A percentile compares a stretch with the other conserved stretches of the same genome.
These are phyloP conservation scores for Latrodectus elegans DNA, from an alignment of 2,888 invertebrate genomes.

Conservation along the genomic window DNA sequence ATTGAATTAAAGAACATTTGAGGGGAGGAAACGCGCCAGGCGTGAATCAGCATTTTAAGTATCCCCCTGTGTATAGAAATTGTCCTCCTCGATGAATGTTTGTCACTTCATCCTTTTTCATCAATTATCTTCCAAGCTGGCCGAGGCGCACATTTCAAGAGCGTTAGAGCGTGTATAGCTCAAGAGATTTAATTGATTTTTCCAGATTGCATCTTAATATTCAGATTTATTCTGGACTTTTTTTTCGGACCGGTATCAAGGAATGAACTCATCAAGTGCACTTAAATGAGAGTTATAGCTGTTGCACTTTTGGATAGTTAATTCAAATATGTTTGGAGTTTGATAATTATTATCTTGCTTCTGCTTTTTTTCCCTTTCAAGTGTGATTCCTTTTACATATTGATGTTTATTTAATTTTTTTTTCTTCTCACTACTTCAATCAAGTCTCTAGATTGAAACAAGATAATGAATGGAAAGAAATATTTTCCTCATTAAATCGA, in stretches of 20 bases:
- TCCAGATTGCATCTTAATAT: neutral
- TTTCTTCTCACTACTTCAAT: too few relatives aligned
- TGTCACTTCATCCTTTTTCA: neutral
- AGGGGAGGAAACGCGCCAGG: slow-evolving; percentile 36
- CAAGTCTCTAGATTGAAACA: too few relatives aligned
- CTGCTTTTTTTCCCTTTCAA: too few relatives aligned
- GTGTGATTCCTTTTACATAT: too few relatives aligned
- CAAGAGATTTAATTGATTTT: slow-evolving; percentile 4
- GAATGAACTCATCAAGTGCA: neutral
- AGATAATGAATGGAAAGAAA: too few relatives aligned
- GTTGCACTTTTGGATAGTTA: neutral
- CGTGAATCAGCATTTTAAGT: slow-evolving; percentile 68
- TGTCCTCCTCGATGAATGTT: slow-evolving; percentile 4
- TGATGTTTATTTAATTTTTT: too few relatives aligned
- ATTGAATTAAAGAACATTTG: slow-evolving; percentile 64
- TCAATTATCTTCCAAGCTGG: neutral
- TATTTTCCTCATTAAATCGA: too few relatives aligned
- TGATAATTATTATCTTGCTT: too few relatives aligned
- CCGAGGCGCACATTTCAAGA: neutral
- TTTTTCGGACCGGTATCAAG: neutral
- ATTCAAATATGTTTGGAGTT: too few relatives aligned
- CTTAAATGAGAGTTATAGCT: neutral
- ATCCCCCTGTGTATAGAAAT: slow-evolving; percentile 28
- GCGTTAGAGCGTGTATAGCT: neutral
- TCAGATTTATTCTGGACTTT: neutral